Base-by-base conservation (phyloP, 2,888 invertebrate species). In the Monochamus alternatus region DNA sequence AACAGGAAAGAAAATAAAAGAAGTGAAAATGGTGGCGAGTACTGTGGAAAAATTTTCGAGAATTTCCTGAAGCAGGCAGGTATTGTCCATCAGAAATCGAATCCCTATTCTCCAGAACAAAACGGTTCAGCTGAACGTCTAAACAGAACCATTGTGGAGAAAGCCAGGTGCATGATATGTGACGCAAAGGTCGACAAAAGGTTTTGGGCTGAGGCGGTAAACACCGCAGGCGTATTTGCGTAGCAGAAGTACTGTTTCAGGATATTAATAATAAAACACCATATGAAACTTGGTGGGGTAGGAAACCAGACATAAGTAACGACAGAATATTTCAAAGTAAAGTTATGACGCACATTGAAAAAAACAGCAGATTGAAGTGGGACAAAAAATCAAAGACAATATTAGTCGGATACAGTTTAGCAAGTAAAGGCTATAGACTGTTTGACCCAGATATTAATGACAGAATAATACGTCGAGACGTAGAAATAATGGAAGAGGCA, bases 311-410 rank as follows among this genome's bases (percentile, higher is more conserved):
- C 73, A 71, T 81, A 12, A 76, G 74, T 58, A 32, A 63, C 44
- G 63, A 79, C 63, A 75, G 73, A 70, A 76, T 81, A 43, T 82
- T 82, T 77, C 80, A 80, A n/a, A 76, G 78, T 68, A 60, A 69
- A 31, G 78, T 69, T 3, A 81, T 81, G 81, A 74, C 71, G 5
- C 78, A 75, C 22, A 73, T 80, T 30, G 80, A 76, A 75, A 78
- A 69, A 78, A 79, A 62, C 72, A 80, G 30, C 55, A 31, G 22
- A 22, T 22, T 22, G 70, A 81, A 81, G 74, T 77, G 76, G 73
- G 77, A 80, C 67, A 78, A 74, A 60, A 81, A 80, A 22, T 22
- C 22, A 22, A 22, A 22, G 22, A 22, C 44, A 30, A 64, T 64
- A 44, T 44, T 64, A 47, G 47, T 47, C 44, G 64, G 64, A 2